phyloP scores from a whole-genome alignment of 2,797 vertebrate species.

The Diplodus sargus region DNA sequence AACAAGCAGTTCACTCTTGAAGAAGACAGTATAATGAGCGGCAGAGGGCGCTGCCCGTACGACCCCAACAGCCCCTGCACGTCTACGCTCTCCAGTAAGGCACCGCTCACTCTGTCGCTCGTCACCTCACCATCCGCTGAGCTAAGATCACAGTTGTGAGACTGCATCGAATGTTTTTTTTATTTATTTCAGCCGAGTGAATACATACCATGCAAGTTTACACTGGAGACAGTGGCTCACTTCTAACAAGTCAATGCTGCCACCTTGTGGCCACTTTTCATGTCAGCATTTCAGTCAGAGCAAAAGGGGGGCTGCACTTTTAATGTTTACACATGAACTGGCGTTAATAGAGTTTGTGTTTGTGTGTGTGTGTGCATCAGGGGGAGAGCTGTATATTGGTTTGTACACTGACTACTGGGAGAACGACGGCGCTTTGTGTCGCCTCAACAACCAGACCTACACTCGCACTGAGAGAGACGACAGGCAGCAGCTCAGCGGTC shows the following conservation, averaged over 20 bases:
- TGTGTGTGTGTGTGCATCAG: constrained; percentile 73
- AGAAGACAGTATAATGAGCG: constrained; percentile 86
- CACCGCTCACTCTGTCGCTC: background rate
- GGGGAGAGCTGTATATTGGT: constrained; percentile 91
- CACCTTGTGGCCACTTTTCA: constrained; percentile 83
- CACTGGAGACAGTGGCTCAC: background rate
- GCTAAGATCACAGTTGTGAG: background rate
- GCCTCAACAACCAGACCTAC: constrained; percentile 86
- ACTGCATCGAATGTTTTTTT: constrained; percentile 3
- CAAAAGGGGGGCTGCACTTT: background rate
- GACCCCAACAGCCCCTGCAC: constrained; percentile 90
- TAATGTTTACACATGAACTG: background rate
- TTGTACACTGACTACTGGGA: constrained; percentile 98
- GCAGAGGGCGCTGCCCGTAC: constrained; percentile 93
- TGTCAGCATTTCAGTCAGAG: background rate
- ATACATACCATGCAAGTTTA: background rate
- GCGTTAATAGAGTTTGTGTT: background rate
- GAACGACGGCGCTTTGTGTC: constrained; percentile 93
- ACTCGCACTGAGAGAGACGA: constrained; percentile 93
- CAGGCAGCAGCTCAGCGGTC: constrained; percentile 92
- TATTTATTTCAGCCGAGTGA: constrained; percentile 10
- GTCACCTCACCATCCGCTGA: constrained; percentile 16
- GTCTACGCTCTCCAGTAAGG: constrained; percentile 73
- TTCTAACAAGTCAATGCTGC: constrained; percentile 70
- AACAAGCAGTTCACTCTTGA: constrained; percentile 90